These are phyloP conservation scores for Anarhynchus alexandrinus DNA, from an alignment of 2,113 vertebrate species.

Conservation along the genomic window DNA sequence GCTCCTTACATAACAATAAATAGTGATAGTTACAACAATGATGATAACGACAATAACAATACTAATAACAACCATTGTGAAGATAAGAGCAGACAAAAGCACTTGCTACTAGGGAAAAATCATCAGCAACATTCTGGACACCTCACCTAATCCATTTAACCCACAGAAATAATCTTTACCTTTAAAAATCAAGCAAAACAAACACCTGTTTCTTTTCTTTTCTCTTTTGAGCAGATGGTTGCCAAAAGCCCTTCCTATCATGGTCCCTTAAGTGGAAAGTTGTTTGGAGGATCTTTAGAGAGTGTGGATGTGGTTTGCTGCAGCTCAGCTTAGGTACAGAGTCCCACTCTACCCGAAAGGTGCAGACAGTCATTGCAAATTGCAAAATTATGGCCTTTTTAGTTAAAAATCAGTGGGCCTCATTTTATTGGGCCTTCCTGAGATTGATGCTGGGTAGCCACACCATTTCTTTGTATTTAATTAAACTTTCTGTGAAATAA, in stretches of 20 bases:
- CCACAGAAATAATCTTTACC: background rate
- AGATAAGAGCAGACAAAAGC: background rate
- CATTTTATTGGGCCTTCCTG: conserved; percentile 14
- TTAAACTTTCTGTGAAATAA: conserved; percentile 35
- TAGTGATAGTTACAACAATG: background rate
- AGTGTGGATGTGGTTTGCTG: background rate
- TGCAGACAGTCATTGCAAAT: background rate
- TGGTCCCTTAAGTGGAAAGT: background rate
- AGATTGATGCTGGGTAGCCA: background rate
- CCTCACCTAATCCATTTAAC: background rate
- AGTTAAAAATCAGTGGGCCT: conserved; percentile 32
- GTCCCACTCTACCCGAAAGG: background rate
- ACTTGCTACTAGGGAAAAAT: background rate
- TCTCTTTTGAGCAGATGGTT: background rate
- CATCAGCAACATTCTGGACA: background rate
- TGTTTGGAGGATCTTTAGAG: background rate
- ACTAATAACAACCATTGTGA: background rate
- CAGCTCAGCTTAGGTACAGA: background rate
- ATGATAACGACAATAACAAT: background rate
- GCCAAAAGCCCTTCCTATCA: background rate
- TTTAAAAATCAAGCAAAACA: background rate
- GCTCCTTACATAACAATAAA: background rate
- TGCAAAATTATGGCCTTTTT: conserved; percentile 20
- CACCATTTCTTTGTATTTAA: background rate
- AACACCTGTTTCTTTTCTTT: background rate